Percentiles rank a stretch among this genome's conserved stretches.
Evolutionary conservation across 2,888 invertebrate species (phyloP).

Genomic region (Brachycybe producta): DNA sequence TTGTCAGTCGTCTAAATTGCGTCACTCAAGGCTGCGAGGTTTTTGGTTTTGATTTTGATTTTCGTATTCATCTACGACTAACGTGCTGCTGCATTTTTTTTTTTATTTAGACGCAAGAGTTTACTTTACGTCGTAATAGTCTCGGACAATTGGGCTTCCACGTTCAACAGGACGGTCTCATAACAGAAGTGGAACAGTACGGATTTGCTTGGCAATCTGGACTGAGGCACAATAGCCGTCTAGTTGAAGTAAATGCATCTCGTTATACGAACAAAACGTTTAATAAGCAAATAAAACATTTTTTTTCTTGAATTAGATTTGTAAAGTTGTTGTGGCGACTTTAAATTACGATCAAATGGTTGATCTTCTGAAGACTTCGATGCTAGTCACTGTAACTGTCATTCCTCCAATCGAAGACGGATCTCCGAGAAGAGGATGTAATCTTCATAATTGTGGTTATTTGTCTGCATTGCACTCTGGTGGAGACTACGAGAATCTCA

Average conservation of each 20-base stretch:
- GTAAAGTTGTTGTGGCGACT: constrained; percentile 76
- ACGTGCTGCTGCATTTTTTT: constrained; percentile 3
- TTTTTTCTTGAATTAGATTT: constrained; percentile 42
- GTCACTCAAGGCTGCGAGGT: constrained; percentile 53
- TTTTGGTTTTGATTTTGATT: constrained; percentile 18
- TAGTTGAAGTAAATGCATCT: constrained; percentile 53
- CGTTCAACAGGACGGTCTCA: constrained; percentile 83
- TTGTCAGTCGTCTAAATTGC: constrained; percentile 62
- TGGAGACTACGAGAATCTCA: constrained; percentile 56
- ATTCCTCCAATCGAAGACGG: constrained; percentile 60
- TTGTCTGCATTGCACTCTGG: constrained; percentile 44
- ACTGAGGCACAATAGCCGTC: constrained; percentile 71
- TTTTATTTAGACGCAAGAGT: constrained; percentile 50
- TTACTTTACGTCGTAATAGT: constrained; percentile 64
- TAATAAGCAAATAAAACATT: neutral
- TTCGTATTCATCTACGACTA: neutral
- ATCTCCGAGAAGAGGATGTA: constrained; percentile 52
- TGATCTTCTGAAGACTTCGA: constrained; percentile 76
- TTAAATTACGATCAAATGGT: constrained; percentile 85
- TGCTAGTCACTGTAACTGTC: constrained; percentile 69
- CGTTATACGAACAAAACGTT: constrained; percentile 12
- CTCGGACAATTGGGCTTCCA: constrained; percentile 65
- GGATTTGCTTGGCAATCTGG: constrained; percentile 52
- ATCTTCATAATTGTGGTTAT: constrained; percentile 50
- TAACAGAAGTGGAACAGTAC: constrained; percentile 72